Evolutionary conservation across 1,140 invertebrate genomes (phyloP), one percentile per base, ranked within the genome.

Genomic region (Copidosoma floridanum): DNA sequence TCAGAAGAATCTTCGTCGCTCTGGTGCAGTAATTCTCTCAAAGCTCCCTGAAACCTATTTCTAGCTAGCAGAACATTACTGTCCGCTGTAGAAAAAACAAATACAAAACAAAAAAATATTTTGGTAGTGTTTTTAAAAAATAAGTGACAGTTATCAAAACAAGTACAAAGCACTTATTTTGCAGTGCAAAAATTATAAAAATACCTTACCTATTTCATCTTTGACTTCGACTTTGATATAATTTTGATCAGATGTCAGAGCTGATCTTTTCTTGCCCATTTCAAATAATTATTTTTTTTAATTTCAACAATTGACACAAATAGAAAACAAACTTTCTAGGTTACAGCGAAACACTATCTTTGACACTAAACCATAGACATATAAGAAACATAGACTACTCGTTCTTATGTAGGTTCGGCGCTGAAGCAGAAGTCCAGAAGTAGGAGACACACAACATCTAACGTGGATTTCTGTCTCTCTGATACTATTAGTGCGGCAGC

Each of bases 11-110:
- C 84, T 57, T 85, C 80, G 61, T 83, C 81, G 56, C 79, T 79
- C 24, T 84, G 83, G 29, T 84, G 83, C 18, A 87, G 63, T 8
- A 84, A 77, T 63, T 87, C 85, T 70, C 83, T 76, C 20, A 89
- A 70, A 26, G 85, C 86, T 35, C 85, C 86, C 74, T 86, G 86
- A 14, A 88, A 77, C 24, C 85, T 74, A 43, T 85, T 85, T 44
- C 87, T 79, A n/a, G 87, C 86, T 37, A 83, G 80, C 1, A 78
- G 71, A n/a, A 85, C 80, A 57, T 85, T 80, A 60, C 64, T 80
- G 38, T 78, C 81, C 51, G 68, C 80, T 81, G 51, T 44, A 62
- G 56, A 65, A 57, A 65, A 51, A 61, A 29, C 40, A 8, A 59
- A 37, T 26, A 63, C 46, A 47, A 16, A 61, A 46, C 24, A 16